Conservation (phyloP, 1,140 invertebrate genomes). For the Drosophila insularis region DNA sequence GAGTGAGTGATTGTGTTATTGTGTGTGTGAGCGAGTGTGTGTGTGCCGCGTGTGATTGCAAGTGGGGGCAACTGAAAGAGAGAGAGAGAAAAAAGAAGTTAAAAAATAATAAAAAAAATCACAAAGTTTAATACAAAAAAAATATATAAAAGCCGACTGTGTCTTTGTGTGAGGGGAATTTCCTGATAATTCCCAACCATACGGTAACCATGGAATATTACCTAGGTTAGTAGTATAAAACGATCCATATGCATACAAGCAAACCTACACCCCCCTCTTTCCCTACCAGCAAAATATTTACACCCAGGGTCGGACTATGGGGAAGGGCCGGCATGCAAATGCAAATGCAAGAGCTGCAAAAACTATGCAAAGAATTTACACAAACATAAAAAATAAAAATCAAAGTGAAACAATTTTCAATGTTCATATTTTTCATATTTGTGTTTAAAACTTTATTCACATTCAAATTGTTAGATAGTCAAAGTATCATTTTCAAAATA, state of each 20-base stretch:
- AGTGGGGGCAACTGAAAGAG: conserved; percentile 35
- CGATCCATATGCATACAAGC: conserved; percentile 26
- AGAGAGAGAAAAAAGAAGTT: conserved; percentile 37
- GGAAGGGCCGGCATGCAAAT: neutral
- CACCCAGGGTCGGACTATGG: neutral
- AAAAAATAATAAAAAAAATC: conserved; percentile 34
- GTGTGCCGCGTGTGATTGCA: conserved; percentile 49
- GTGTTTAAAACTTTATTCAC: no score
- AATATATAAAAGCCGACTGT: conserved; percentile 61
- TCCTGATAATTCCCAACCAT: conserved; percentile 74
- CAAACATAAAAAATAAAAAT: neutral
- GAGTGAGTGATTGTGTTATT: conserved; percentile 15
- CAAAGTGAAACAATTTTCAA: no score
- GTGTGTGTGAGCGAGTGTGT: conserved; percentile 29
- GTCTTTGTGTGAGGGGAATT: conserved; percentile 64
- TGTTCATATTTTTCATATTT: no score
- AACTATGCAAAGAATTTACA: neutral
- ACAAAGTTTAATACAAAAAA: conserved; percentile 25
- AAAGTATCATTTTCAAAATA: no score
- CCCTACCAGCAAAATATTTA: neutral
- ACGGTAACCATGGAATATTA: conserved; percentile 80
- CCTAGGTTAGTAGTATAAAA: conserved; percentile 73
- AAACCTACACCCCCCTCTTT: neutral
- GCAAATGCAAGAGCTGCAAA: neutral
- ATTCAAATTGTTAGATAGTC: no score